Percentiles rank a stretch among this genome's conserved stretches.
These are phyloP conservation scores for Acanthurus leucopareius DNA, from an alignment of 2,797 vertebrate species.

Conservation along the genomic window DNA sequence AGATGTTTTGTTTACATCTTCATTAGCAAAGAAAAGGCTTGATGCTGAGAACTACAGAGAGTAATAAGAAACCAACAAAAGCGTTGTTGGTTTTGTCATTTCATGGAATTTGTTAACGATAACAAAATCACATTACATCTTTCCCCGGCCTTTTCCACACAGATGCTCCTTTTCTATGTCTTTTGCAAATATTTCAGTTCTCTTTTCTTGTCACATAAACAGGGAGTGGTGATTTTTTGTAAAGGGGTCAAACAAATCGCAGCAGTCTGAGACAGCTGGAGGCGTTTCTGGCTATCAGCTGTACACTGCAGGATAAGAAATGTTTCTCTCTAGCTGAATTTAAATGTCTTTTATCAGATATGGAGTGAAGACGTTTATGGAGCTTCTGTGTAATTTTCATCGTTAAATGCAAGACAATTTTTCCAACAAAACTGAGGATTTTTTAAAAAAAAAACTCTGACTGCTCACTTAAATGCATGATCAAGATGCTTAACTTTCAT, in stretches of 20 bases:
- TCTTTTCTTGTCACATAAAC: conserved; percentile 1
- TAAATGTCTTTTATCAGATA: conserved; percentile 3
- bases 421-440: neutral
- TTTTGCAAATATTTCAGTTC: conserved; percentile 2
- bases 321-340: conserved; percentile 19
- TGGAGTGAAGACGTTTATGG: neutral
- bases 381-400: neutral
- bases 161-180: neutral
- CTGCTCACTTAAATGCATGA: neutral
- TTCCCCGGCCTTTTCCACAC: neutral
- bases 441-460: neutral
- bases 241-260: conserved; percentile 28
- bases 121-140: neutral
- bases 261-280: conserved; percentile 22
- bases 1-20: neutral
- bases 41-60: neutral
- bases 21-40: neutral
- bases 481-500: neutral
- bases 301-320: neutral
- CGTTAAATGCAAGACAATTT: neutral
- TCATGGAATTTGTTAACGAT: neutral
- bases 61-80: neutral
- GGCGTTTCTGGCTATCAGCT: conserved; percentile 24
- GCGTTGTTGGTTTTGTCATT: neutral
- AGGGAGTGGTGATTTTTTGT: neutral